Conservation (phyloP, 2,113 vertebrate species). For the Calonectris borealis region DNA sequence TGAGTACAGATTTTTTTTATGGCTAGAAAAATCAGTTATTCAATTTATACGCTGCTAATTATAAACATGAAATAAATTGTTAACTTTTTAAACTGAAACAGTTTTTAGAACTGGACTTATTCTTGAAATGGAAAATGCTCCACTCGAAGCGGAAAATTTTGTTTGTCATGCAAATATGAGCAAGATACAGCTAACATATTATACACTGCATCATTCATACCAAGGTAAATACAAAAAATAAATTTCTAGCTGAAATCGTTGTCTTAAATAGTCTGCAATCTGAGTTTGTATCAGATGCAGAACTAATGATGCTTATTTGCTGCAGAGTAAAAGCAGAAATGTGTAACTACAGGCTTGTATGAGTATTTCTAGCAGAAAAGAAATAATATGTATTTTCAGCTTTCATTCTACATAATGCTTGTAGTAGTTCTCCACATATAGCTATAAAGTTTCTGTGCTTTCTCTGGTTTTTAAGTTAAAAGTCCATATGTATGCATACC, state of each 20-base stretch:
- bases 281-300: background rate
- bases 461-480: background rate
- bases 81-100: background rate
- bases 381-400: background rate
- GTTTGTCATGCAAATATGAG: slow-evolving; percentile 41
- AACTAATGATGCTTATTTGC: slow-evolving; percentile 12
- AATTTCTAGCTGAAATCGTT: background rate
- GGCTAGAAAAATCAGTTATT: background rate
- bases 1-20: background rate
- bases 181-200: background rate
- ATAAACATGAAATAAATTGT: background rate
- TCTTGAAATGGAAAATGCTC: background rate
- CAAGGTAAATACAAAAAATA: background rate
- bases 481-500: background rate
- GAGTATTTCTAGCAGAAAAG: background rate
- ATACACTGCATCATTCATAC: background rate
- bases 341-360: background rate
- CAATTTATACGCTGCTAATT: background rate
- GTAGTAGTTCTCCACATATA: background rate
- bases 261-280: background rate
- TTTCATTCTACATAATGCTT: background rate
- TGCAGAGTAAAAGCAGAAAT: background rate
- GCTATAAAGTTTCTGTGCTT: background rate
- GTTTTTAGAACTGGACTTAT: background rate
- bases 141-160: background rate